Conservation (phyloP, 2,797 vertebrate species). For the Masticophis lateralis region DNA sequence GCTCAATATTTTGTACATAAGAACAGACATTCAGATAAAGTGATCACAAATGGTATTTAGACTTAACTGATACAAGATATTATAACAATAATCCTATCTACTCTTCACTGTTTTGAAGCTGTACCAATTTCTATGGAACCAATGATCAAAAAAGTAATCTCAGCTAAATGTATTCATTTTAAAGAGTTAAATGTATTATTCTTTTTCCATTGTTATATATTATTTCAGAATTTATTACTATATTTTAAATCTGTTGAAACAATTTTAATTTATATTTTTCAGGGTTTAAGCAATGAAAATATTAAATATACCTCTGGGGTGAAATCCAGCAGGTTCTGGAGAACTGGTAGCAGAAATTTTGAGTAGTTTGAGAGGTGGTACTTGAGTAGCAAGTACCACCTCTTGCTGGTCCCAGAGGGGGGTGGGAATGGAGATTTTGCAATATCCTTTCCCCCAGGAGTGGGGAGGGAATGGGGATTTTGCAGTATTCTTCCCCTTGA, state of each 20-base stretch:
- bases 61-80: not conserved
- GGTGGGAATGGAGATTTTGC: too few species aligned
- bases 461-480: too few species aligned
- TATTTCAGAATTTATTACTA: not conserved
- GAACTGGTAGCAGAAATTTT: too few species aligned
- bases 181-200: not conserved
- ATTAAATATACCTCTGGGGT: not conserved
- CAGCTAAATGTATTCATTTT: slow-evolving; percentile 26
- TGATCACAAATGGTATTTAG: not conserved
- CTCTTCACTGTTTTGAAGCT: not conserved
- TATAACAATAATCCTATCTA: not conserved
- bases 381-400: too few species aligned
- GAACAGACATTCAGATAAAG: not conserved
- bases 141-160: not conserved
- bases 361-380: too few species aligned
- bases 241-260: not conserved
- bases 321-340: too few species aligned
- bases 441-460: too few species aligned
- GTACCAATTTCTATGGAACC: not conserved
- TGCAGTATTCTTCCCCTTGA: too few species aligned
- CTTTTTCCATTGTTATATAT: not conserved
- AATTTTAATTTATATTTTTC: not conserved
- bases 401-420: too few species aligned
- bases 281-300: not conserved
- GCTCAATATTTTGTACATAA: not conserved